Evolutionary conservation across 2,113 vertebrate genomes (phyloP).

Genomic region (Pavo muticus): DNA sequence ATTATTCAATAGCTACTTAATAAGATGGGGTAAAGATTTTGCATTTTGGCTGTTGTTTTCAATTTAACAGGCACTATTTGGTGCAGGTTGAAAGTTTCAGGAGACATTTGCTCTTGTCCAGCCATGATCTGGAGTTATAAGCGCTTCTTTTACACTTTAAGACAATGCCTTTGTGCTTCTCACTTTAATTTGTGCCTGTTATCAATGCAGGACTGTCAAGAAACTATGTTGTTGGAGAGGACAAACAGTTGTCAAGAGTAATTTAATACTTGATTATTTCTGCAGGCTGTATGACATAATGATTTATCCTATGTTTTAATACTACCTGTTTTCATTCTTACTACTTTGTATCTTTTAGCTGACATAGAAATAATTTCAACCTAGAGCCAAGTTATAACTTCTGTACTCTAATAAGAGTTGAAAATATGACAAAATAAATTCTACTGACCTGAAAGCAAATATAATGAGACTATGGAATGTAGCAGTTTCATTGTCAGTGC

Average conservation of each 20-base stretch:
- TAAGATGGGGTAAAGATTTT: conserved; percentile 45
- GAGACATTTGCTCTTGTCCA: not conserved
- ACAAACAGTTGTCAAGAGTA: not conserved
- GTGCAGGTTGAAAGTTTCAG: not conserved
- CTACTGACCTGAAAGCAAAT: not conserved
- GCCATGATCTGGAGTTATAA: not conserved
- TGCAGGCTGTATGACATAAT: conserved; percentile 20
- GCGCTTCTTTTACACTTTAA: not conserved
- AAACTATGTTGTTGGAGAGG: not conserved
- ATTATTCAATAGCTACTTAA: conserved; percentile 38
- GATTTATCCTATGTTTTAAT: conserved; percentile 31
- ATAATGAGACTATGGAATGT: not conserved
- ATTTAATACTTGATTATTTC: not conserved
- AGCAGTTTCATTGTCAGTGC: not conserved
- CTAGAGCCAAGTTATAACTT: not conserved
- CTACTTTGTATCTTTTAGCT: not conserved
- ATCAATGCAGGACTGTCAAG: not conserved
- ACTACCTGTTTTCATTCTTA: conserved; percentile 9
- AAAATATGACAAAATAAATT: not conserved
- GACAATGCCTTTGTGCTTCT: not conserved
- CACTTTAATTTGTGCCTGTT: not conserved
- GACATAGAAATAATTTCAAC: conserved; percentile 13
- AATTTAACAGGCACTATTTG: not conserved
- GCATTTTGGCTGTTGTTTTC: conserved; percentile 37
- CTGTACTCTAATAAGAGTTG: not conserved